These are phyloP conservation scores for Parazoanthus atlanticus DNA, from an alignment of 92 coral and sea anemone species.

Conservation along the genomic window DNA sequence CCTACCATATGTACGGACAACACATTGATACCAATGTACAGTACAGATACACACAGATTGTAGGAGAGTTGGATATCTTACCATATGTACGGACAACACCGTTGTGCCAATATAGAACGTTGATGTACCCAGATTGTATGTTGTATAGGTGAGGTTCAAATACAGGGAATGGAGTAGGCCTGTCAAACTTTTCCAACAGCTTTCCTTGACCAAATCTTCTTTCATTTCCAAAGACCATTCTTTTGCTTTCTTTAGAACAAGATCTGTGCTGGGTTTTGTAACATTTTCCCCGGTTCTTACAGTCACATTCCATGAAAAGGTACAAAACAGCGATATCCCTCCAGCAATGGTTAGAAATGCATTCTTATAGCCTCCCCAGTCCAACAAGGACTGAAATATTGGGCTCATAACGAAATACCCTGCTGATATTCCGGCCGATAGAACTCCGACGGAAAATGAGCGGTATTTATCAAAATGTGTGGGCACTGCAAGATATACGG, in stretches of 20 bases:
- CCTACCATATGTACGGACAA: background rate
- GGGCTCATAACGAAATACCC: conserved; percentile 7
- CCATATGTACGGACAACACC: background rate
- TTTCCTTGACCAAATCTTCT: background rate
- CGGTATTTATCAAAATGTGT: conserved; percentile 4
- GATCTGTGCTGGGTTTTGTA: background rate
- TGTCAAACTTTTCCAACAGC: background rate
- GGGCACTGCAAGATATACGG: background rate
- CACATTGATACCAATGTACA: background rate
- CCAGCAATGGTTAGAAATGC: background rate
- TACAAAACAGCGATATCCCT: background rate
- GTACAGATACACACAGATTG: background rate
- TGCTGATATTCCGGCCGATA: background rate
- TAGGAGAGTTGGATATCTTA: background rate
- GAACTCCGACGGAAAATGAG: background rate
- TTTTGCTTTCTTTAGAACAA: background rate
- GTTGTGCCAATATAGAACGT: background rate
- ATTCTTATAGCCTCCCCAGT: conserved; percentile 9
- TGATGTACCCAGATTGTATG: background rate
- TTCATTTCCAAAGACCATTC: background rate
- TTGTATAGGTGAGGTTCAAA: background rate
- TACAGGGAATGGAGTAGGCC: background rate
- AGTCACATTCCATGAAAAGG: background rate
- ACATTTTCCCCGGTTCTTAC: background rate
- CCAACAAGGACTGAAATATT: background rate